A percentile compares a stretch with the other conserved stretches of the same genome.
phyloP scores from a whole-genome alignment of 2,797 vertebrate species.

The Huso huso region DNA sequence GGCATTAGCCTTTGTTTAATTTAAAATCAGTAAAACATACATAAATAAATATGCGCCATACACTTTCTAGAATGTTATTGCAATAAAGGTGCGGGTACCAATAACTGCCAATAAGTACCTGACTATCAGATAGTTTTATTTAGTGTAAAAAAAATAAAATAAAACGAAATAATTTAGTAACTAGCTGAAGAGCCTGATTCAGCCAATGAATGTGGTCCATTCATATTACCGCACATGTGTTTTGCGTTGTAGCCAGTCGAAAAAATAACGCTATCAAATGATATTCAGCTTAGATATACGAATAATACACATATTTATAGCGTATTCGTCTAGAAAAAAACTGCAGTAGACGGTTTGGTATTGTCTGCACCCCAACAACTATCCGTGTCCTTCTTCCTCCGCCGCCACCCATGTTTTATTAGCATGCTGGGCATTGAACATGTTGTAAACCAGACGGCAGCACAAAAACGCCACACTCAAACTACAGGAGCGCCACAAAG shows the following conservation, averaged over 20 bases:
- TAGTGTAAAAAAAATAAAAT: no score
- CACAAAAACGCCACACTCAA: slow-evolving; percentile 21
- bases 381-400: slow-evolving; percentile 2
- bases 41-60: no score
- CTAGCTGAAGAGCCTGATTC: background rate
- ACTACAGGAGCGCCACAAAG: slow-evolving; percentile 31
- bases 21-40: background rate
- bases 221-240: slow-evolving; percentile 15
- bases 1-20: slow-evolving; percentile 6
- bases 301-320: no score
- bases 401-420: slow-evolving; percentile 4
- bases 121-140: no score
- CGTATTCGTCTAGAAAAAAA: background rate
- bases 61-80: no score
- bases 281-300: background rate
- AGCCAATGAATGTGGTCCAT: slow-evolving; percentile 7
- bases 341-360: background rate
- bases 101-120: no score
- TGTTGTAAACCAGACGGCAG: slow-evolving; percentile 8
- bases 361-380: background rate
- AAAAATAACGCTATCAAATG: background rate
- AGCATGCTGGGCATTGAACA: slow-evolving; percentile 18
- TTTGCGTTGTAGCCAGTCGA: background rate
- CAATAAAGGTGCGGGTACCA: no score
- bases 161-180: no score